Evolutionary conservation across 2,888 invertebrate species (phyloP), one percentile per base, ranked within the genome.

Genomic region (Escarpia spicata): DNA sequence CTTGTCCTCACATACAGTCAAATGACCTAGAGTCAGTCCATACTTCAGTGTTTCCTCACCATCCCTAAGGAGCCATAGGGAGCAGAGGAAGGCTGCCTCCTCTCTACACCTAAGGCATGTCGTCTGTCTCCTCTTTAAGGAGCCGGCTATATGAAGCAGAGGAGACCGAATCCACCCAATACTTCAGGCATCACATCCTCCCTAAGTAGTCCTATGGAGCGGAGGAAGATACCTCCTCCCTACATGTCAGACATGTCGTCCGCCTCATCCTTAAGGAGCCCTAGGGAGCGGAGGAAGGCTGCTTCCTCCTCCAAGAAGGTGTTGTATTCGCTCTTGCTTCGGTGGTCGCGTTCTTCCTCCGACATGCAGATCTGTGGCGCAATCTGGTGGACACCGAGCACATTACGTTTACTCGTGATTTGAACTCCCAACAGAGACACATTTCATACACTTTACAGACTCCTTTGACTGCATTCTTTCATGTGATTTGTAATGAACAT

Each of bases 201-300:
- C 52, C 52, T 52, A 15, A 12, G 12, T 52, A 9, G 15, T 52
- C 52, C 52, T 8, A 52, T 9, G 15, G 52, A 90, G 90, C 26
- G 43, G 10, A 90, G 90, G 37, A 90, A 37, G 31, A 10, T 8
- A 37, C 10, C 8, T 19, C 19, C 37, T 10, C 37, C 19, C 60
- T 75, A 75, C 26, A 75, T 26, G 19, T 75, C 75, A 26, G 19
- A 6, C 75, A 26, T 26, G 0, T 94, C 94, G 15, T 95, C 96
- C n/a, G 95, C 95, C 9, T 96, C 96, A 91, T 95, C 95, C 45
- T 95, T 93, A 6, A 75, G 75, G 43, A 96, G 94, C 52, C 96
- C 96, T 19, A 96, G 95, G 92, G 95, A 95, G 75, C 96, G 94
- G 44, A 96, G 95, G 94, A 96, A 96, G 52, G 94, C 92, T 44